These are phyloP conservation scores for Heliconius ethilla DNA, from an alignment of 2,888 invertebrate genomes.

Conservation along the genomic window DNA sequence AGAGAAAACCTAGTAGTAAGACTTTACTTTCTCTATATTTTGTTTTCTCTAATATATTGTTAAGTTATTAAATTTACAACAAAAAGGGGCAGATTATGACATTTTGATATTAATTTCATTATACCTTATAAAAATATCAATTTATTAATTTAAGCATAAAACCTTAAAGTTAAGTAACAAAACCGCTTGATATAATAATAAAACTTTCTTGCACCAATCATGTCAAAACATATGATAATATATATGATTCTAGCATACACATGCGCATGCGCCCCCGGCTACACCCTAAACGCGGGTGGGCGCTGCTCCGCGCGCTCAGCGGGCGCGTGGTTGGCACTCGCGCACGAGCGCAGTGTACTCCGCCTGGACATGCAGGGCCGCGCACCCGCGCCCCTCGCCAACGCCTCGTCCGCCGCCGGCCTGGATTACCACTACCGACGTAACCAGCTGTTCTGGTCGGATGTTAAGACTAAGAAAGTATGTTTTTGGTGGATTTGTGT, in stretches of 20 bases:
- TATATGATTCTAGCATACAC: slow-evolving; percentile 80
- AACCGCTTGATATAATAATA: too few relatives aligned
- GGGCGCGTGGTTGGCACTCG: slow-evolving; percentile 82
- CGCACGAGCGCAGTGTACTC: slow-evolving; percentile 83
- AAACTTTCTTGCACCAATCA: too few relatives aligned
- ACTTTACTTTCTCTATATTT: too few relatives aligned
- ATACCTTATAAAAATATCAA: too few relatives aligned
- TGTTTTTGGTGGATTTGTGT: background rate
- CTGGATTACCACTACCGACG: slow-evolving; percentile 90
- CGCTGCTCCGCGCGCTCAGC: slow-evolving; percentile 84
- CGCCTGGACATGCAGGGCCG: slow-evolving; percentile 87
- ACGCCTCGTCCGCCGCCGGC: slow-evolving; percentile 83
- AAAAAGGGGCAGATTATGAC: too few relatives aligned
- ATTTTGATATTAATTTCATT: too few relatives aligned
- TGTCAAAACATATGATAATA: too few relatives aligned
- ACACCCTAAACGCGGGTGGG: slow-evolving; percentile 81
- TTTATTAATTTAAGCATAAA: too few relatives aligned
- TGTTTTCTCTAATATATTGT: too few relatives aligned
- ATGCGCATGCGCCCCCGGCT: slow-evolving; percentile 92
- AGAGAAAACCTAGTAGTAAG: too few relatives aligned
- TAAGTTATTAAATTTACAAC: too few relatives aligned
- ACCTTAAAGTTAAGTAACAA: too few relatives aligned
- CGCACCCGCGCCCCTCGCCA: slow-evolving; percentile 85
- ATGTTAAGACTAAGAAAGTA: slow-evolving; percentile 92
- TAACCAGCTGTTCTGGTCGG: slow-evolving; percentile 93